A percentile compares a stretch with the other conserved stretches of the same genome.
These are phyloP conservation scores for Calliphora vomitoria DNA, from an alignment of 2,888 invertebrate genomes.

Conservation along the genomic window DNA sequence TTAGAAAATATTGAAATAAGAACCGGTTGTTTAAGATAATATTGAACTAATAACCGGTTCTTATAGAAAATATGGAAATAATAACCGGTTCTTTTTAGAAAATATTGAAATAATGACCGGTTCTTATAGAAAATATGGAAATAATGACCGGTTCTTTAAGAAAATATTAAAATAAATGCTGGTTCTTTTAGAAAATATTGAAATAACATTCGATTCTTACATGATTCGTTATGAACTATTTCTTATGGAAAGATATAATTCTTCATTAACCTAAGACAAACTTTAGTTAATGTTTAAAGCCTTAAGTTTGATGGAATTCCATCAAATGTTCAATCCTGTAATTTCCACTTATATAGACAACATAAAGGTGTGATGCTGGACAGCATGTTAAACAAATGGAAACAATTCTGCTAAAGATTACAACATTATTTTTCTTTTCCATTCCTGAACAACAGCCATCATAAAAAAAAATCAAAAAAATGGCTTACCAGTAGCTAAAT, in stretches of 20 bases:
- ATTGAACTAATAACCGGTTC: neutral
- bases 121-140: neutral
- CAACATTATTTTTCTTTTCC: neutral
- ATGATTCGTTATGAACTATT: no score
- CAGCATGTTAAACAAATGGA: neutral
- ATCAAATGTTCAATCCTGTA: neutral
- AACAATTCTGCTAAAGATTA: neutral
- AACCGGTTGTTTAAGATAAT: neutral
- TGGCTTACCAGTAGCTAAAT: neutral
- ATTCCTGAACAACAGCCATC: no score
- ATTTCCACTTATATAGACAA: constrained; percentile 10
- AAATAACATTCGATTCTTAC: no score
- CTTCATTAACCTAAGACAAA: no score
- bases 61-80: no score
- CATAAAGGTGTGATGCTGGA: neutral
- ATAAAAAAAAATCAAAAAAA: no score
- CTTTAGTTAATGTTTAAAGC: no score
- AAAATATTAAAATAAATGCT: neutral
- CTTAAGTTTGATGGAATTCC: no score
- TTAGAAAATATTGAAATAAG: no score
- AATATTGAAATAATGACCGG: no score
- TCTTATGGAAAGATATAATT: no score
- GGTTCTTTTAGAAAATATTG: neutral
- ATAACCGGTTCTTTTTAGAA: no score
- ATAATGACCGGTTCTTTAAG: neutral